These are phyloP conservation scores for Drosophila mojavensis DNA, from an alignment of 1,140 invertebrate species.

Conservation along the genomic window DNA sequence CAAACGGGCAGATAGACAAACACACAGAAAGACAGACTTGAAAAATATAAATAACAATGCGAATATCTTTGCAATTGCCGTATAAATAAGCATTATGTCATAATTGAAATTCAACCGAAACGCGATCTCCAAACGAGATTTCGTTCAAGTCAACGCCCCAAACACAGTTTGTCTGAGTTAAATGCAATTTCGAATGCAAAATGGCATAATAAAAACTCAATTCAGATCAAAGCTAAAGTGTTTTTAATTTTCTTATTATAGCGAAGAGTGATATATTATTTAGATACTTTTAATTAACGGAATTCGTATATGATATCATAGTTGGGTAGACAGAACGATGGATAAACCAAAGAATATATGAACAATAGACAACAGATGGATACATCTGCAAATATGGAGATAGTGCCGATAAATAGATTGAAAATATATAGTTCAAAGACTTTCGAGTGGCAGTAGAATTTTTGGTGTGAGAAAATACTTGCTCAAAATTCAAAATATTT, in stretches of 20 bases:
- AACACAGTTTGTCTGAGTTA: conserved; percentile 2
- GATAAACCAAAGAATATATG: too few species aligned
- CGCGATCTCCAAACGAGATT: conserved; percentile 31
- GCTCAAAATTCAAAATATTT: too few species aligned
- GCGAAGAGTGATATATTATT: not conserved
- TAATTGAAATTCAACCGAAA: conserved; percentile 42
- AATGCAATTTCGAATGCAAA: conserved; percentile 20
- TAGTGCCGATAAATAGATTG: too few species aligned
- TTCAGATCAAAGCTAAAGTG: conserved; percentile 9
- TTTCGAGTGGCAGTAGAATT: too few species aligned
- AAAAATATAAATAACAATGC: conserved; percentile 26
- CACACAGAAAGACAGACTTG: conserved; percentile 14
- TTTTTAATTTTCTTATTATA: not conserved
- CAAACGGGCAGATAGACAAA: conserved; percentile 10
- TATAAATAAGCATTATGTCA: conserved; percentile 70
- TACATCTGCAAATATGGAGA: too few species aligned
- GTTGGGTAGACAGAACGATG: too few species aligned
- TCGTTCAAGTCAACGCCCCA: conserved; percentile 5
- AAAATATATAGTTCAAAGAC: too few species aligned
- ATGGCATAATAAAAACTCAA: conserved; percentile 14
- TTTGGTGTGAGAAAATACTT: too few species aligned
- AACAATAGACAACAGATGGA: too few species aligned
- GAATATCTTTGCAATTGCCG: conserved; percentile 26
- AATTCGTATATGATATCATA: too few species aligned
- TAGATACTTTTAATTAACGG: too few species aligned